A percentile compares a stretch with the other conserved stretches of the same genome.
Evolutionary conservation across 2,797 vertebrate species (phyloP).

Genomic region (Lemur catta): DNA sequence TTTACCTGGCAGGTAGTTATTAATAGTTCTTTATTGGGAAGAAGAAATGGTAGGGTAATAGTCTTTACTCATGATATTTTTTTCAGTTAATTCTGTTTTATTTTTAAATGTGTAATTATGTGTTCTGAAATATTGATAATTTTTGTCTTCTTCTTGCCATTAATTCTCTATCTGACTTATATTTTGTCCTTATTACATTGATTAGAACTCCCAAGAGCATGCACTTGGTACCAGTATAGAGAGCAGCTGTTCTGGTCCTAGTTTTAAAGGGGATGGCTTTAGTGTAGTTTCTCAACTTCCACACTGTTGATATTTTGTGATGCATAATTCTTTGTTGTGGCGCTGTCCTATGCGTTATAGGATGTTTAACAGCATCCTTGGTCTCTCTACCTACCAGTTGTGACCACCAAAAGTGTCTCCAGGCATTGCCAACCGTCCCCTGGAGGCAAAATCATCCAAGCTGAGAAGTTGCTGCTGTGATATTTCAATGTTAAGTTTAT

Average conservation of each 20-base stretch:
- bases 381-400: background rate
- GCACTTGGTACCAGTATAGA: background rate
- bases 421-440: background rate
- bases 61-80: background rate
- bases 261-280: background rate
- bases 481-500: background rate
- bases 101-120: background rate
- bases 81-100: background rate
- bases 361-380: background rate
- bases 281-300: background rate
- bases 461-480: background rate
- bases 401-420: background rate
- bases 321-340: background rate
- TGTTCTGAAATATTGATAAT: conserved; percentile 13
- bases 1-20: background rate
- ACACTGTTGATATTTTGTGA: background rate
- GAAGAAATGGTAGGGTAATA: background rate
- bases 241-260: background rate
- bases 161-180: background rate
- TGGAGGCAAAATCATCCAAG: background rate
- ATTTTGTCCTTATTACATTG: background rate
- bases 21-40: background rate
- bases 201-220: background rate
- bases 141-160: background rate
- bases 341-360: background rate